phyloP scores from a whole-genome alignment of 1,140 invertebrate species.

The Colletes latitarsis region DNA sequence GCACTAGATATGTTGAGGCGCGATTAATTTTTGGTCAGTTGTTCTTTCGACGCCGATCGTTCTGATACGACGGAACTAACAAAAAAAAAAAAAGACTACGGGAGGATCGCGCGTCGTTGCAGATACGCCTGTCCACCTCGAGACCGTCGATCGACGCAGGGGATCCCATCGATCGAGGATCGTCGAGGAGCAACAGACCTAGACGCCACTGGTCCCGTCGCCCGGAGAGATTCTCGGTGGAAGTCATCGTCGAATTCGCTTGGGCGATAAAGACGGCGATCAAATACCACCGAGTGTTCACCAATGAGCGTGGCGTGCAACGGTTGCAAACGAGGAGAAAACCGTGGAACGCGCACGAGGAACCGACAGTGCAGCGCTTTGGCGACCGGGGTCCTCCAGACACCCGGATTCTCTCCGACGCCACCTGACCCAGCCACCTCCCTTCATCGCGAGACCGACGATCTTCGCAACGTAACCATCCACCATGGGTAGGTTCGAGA shows the following conservation, averaged over 20 bases:
- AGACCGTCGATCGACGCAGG: no score
- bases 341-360: conserved; percentile 67
- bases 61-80: no score
- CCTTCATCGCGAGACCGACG: neutral
- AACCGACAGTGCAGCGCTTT: conserved; percentile 64
- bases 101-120: neutral
- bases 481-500: conserved; percentile 46
- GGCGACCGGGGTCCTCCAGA: conserved; percentile 36
- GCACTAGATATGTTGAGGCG: conserved; percentile 24
- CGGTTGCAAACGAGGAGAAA: conserved; percentile 61
- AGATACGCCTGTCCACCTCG: neutral
- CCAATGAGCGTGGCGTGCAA: conserved; percentile 72
- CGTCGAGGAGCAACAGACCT: neutral
- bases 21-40: conserved; percentile 40
- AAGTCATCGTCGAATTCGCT: conserved; percentile 46
- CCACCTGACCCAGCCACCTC: conserved; percentile 21
- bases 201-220: neutral
- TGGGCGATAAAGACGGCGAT: conserved; percentile 63
- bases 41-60: conserved; percentile 3
- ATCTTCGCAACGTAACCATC: conserved; percentile 19
- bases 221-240: neutral
- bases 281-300: conserved; percentile 66
- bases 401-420: conserved; percentile 15
- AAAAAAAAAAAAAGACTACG: neutral
- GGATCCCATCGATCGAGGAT: neutral